Evolutionary conservation across 2,113 vertebrate genomes (phyloP).

Genomic region (Ia io): DNA sequence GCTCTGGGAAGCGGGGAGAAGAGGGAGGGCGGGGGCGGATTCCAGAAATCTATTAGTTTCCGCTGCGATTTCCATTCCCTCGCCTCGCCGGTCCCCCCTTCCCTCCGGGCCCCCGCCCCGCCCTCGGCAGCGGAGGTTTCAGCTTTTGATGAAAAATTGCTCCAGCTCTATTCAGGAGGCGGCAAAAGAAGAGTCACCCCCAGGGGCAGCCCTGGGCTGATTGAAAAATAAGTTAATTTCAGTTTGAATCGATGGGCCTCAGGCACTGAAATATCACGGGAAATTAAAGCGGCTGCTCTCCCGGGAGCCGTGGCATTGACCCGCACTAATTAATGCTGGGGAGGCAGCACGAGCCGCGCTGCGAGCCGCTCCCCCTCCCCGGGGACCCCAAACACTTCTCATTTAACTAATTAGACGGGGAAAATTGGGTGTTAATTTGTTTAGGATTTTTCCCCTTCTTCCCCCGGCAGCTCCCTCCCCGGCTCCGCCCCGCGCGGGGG

Average conservation of each 20-base stretch:
- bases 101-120: conserved; percentile 68
- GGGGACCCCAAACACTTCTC: conserved; percentile 87
- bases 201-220: conserved; percentile 94
- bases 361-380: conserved; percentile 76
- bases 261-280: conserved; percentile 99
- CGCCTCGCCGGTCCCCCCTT: neutral
- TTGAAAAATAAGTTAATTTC: conserved; percentile 99
- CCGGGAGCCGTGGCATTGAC: conserved; percentile 95
- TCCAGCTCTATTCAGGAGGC: conserved; percentile 90
- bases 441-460: conserved; percentile 84
- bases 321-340: conserved; percentile 98
- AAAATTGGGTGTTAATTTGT: conserved; percentile 99
- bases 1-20: neutral
- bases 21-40: neutral
- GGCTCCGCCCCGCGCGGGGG: conserved; percentile 41
- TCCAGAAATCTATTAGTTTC: conserved; percentile 71
- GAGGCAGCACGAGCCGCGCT: conserved; percentile 85
- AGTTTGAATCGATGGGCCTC: conserved; percentile 99
- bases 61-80: conserved; percentile 76
- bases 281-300: conserved; percentile 99
- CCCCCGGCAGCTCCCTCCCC: conserved; percentile 51
- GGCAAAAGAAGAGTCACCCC: conserved; percentile 93
- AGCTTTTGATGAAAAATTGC: conserved; percentile 94
- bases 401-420: conserved; percentile 99
- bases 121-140: conserved; percentile 73